Conservation (phyloP, 2,113 vertebrate genomes). For the Pongo abelii region DNA sequence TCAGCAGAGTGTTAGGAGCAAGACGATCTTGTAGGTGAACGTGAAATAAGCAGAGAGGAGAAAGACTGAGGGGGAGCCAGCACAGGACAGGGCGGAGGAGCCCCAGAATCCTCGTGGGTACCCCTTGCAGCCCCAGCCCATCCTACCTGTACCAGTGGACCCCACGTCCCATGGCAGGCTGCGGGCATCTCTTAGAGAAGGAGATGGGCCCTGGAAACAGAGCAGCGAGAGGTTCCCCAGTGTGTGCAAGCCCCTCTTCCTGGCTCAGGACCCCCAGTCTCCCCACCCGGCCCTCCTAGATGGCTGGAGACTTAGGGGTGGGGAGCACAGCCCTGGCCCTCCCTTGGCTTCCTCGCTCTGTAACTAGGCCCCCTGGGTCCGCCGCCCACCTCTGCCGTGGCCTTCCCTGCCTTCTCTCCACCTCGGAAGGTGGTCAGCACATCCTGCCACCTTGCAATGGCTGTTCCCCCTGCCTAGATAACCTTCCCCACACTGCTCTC, state of each 20-base stretch:
- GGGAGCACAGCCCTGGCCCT: background rate
- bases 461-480: background rate
- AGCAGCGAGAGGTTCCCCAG: background rate
- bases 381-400: no score
- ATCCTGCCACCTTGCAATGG: background rate
- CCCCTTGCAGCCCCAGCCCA: background rate
- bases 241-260: background rate
- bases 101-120: background rate
- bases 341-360: background rate
- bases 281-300: background rate
- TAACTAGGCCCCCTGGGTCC: no score
- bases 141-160: slow-evolving; percentile 58
- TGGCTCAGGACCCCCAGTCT: no score
- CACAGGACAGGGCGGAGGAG: accelerated
- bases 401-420: background rate
- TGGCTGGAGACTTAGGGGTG: accelerated
- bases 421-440: background rate
- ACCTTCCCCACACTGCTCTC: background rate
- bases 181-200: slow-evolving; percentile 83
- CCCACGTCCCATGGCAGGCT: slow-evolving; percentile 89
- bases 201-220: slow-evolving; percentile 67
- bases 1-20: background rate
- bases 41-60: background rate
- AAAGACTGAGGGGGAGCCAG: no score
- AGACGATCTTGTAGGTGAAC: accelerated